phyloP scores from a whole-genome alignment of 1,140 invertebrate genomes.

The Holcopasites calliopsidis region DNA sequence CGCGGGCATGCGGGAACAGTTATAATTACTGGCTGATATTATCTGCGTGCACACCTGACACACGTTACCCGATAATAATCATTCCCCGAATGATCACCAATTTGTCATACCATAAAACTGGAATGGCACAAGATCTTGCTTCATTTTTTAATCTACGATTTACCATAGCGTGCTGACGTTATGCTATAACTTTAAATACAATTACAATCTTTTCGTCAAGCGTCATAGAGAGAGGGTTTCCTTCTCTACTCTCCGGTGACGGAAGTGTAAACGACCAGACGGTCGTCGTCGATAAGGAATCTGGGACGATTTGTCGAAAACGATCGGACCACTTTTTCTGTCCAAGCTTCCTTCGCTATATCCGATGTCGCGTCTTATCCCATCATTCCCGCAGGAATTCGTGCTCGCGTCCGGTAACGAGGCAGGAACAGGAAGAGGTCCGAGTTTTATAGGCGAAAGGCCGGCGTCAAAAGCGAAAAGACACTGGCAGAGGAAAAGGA shows the following conservation, averaged over 20 bases:
- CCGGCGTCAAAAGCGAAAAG: conserved; percentile 50
- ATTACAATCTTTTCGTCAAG: too few species aligned
- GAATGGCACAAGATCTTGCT: background rate
- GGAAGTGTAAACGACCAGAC: conserved; percentile 35
- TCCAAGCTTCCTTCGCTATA: background rate
- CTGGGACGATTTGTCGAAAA: conserved; percentile 23
- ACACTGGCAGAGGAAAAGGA: background rate
- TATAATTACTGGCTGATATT: conserved; percentile 13
- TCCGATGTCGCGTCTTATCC: conserved; percentile 19
- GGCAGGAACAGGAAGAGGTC: conserved; percentile 68
- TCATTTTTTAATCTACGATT: too few species aligned
- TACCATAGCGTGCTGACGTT: too few species aligned
- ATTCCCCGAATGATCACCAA: background rate
- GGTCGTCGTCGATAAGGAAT: conserved; percentile 44
- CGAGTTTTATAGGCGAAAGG: conserved; percentile 73
- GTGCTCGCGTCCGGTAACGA: conserved; percentile 62
- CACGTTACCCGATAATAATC: background rate
- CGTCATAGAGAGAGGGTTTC: background rate
- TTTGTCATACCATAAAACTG: background rate
- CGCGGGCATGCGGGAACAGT: background rate
- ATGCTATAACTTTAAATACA: too few species aligned
- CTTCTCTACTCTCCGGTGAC: conserved; percentile 4
- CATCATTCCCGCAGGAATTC: conserved; percentile 29
- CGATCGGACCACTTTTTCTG: conserved; percentile 20
- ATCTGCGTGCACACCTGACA: background rate